Conservation (phyloP, 2,888 invertebrate species). For the Scaptomyza flava region DNA sequence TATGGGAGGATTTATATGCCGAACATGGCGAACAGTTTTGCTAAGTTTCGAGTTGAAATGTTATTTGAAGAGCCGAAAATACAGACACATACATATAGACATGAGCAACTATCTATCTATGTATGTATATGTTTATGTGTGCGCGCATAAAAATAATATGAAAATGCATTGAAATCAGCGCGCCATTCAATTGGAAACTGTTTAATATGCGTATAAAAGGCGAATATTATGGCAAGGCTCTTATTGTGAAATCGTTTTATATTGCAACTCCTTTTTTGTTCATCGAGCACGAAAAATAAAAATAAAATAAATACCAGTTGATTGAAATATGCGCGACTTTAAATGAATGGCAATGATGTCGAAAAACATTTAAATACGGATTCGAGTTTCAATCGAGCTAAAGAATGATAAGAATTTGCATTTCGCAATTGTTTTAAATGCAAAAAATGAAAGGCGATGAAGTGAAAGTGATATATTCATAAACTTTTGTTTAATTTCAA, state of each 20-base stretch:
- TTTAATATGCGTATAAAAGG: slow-evolving; percentile 75
- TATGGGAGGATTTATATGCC: slow-evolving; percentile 73
- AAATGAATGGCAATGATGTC: neutral
- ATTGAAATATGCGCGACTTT: slow-evolving; percentile 1
- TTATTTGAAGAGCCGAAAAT: slow-evolving; percentile 52
- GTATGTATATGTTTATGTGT: neutral
- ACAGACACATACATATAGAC: slow-evolving; percentile 10
- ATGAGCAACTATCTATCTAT: slow-evolving; percentile 1
- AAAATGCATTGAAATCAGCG: slow-evolving; percentile 66
- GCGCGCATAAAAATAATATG: slow-evolving; percentile 50
- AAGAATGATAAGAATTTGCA: neutral
- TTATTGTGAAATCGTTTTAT: slow-evolving; percentile 36
- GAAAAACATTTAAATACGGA: slow-evolving; percentile 10
- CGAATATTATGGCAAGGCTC: slow-evolving; percentile 51
- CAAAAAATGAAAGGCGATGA: neutral
- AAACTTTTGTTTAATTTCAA: neutral
- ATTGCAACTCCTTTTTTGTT: slow-evolving; percentile 2
- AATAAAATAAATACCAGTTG: neutral
- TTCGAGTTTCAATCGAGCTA: slow-evolving; percentile 1
- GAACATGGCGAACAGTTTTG: slow-evolving; percentile 56
- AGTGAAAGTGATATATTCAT: neutral
- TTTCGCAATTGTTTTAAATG: neutral
- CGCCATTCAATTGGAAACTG: slow-evolving; percentile 70
- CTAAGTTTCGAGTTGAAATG: slow-evolving; percentile 41
- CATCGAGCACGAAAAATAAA: no score